phyloP scores from a whole-genome alignment of 2,888 invertebrate species.

The Lepidochrysops patricia region DNA sequence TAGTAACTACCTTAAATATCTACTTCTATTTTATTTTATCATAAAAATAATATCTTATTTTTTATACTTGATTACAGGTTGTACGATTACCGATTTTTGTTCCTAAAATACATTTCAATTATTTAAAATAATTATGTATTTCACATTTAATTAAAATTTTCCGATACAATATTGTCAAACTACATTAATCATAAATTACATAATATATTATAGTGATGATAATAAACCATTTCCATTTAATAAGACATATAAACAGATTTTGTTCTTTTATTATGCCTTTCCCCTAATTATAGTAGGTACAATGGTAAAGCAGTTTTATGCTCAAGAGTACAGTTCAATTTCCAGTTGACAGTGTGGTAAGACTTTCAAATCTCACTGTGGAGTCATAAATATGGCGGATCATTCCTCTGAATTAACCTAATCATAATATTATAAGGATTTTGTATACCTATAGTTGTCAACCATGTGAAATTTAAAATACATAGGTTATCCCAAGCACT shows the following conservation, averaged over 20 bases:
- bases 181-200: not conserved
- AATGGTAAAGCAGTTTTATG: too few species aligned
- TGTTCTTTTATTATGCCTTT: not conserved
- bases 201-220: not conserved
- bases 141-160: constrained; percentile 7
- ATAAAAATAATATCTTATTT: not conserved
- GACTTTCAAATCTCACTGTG: too few species aligned
- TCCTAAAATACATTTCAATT: constrained; percentile 1
- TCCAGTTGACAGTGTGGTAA: too few species aligned
- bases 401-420: too few species aligned
- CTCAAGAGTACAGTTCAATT: too few species aligned
- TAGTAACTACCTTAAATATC: not conserved
- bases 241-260: not conserved
- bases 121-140: not conserved
- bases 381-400: too few species aligned
- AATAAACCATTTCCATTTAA: constrained; percentile 4
- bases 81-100: not conserved
- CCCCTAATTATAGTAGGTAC: too few species aligned
- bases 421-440: too few species aligned
- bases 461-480: too few species aligned
- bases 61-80: not conserved
- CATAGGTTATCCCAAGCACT: too few species aligned
- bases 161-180: not conserved
- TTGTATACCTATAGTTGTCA: too few species aligned
- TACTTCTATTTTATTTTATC: not conserved